Evolutionary conservation across 2,113 vertebrate genomes (phyloP).

Genomic region (Cyprinodon variegatus): DNA sequence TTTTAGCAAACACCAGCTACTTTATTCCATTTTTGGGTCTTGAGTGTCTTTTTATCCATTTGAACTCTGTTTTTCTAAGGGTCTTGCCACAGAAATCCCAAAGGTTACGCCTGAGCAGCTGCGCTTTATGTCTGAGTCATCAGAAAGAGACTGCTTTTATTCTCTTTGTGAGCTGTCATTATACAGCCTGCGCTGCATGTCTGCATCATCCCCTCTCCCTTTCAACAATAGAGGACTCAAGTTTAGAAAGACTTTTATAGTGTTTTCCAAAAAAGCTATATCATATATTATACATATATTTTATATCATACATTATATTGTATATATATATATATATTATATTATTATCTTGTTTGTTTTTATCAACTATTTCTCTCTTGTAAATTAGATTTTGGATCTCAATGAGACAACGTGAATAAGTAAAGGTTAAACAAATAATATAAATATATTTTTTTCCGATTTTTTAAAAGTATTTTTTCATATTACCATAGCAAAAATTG

Average conservation of each 20-base stretch:
- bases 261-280: not conserved
- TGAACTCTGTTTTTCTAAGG: not conserved
- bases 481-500: too few relatives aligned
- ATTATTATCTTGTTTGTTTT: too few relatives aligned
- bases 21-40: conserved; percentile 6
- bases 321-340: too few relatives aligned
- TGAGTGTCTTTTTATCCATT: not conserved
- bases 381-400: too few relatives aligned
- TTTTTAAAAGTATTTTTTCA: too few relatives aligned
- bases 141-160: conserved; percentile 19
- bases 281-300: too few relatives aligned
- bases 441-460: too few relatives aligned
- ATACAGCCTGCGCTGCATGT: conserved; percentile 4
- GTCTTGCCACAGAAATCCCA: conserved; percentile 21
- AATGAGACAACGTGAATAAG: too few relatives aligned
- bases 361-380: too few relatives aligned
- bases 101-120: conserved; percentile 28
- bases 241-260: not conserved
- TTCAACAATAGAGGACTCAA: not conserved
- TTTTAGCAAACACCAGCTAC: not conserved
- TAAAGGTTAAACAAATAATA: too few relatives aligned
- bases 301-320: too few relatives aligned
- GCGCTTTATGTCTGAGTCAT: conserved; percentile 40
- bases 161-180: conserved; percentile 29
- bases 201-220: not conserved